phyloP scores from a whole-genome alignment of 1,140 invertebrate species.

The Nilaparvata lugens region DNA sequence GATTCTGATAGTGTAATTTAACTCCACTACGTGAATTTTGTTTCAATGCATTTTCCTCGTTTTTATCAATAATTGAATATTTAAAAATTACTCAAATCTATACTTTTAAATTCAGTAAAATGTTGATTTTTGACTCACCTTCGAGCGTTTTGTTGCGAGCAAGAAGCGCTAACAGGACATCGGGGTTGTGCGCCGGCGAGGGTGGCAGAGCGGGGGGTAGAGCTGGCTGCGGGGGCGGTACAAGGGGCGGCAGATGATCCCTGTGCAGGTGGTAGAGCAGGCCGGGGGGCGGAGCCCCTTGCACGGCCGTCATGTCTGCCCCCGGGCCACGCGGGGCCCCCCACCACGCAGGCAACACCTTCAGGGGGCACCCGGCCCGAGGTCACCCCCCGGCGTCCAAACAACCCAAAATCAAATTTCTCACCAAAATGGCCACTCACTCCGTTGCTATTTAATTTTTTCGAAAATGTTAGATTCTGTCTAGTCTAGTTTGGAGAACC shows the following conservation, averaged over 20 bases:
- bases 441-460: too few species aligned
- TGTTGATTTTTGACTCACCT: constrained; percentile 61
- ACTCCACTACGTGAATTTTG: too few species aligned
- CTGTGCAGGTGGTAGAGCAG: constrained; percentile 27
- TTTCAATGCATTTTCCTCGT: too few species aligned
- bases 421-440: too few species aligned
- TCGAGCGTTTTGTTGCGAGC: constrained; percentile 79
- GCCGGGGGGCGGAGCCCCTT: constrained; percentile 26
- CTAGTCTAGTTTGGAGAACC: too few species aligned
- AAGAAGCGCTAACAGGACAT: constrained; percentile 69
- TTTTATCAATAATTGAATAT: too few species aligned
- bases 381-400: too few species aligned
- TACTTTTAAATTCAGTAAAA: too few species aligned
- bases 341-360: constrained; percentile 17
- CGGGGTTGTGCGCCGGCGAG: constrained; percentile 46
- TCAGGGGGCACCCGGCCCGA: not conserved
- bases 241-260: constrained; percentile 5
- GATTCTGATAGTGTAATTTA: too few species aligned
- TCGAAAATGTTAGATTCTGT: too few species aligned
- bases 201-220: constrained; percentile 42
- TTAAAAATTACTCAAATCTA: too few species aligned
- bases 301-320: constrained; percentile 11
- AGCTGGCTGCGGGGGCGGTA: constrained; percentile 29
- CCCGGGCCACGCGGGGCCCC: constrained; percentile 17
- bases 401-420: too few species aligned